Conservation (phyloP, 2,888 invertebrate genomes). For the Vesta saturnalis region DNA sequence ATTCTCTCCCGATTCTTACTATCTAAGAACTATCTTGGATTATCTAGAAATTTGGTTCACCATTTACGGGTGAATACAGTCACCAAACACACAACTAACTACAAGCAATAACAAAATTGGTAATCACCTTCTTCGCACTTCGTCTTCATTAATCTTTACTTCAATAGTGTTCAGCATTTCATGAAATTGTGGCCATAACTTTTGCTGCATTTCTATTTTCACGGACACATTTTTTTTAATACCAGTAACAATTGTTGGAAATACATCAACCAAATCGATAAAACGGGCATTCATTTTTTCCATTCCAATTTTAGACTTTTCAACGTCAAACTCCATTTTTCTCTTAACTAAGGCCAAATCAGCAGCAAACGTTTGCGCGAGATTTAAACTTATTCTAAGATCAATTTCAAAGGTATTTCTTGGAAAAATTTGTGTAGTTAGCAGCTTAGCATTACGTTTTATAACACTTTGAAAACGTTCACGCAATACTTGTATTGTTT, state of each 20-base stretch:
- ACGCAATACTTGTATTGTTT: slow-evolving; percentile 55
- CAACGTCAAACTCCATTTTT: slow-evolving; percentile 75
- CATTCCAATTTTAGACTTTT: slow-evolving; percentile 71
- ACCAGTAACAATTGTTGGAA: slow-evolving; percentile 69
- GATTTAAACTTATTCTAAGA: slow-evolving; percentile 70
- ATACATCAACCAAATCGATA: slow-evolving; percentile 72
- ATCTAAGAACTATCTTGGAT: too few relatives aligned
- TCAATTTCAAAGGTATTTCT: slow-evolving; percentile 75
- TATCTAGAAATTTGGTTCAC: too few relatives aligned
- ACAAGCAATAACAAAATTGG: too few relatives aligned
- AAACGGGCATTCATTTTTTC: slow-evolving; percentile 70
- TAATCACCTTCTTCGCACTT: slow-evolving; percentile 66
- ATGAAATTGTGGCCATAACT: slow-evolving; percentile 68
- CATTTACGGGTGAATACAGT: too few relatives aligned
- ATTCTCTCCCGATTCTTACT: too few relatives aligned
- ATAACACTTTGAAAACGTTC: slow-evolving; percentile 35
- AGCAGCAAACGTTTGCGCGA: slow-evolving; percentile 68
- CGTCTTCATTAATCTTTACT: slow-evolving; percentile 68
- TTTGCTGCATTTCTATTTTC: slow-evolving; percentile 71
- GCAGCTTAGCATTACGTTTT: slow-evolving; percentile 67
- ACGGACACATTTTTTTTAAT: slow-evolving; percentile 64
- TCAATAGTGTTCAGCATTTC: slow-evolving; percentile 68
- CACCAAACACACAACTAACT: too few relatives aligned
- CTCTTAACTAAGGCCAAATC: slow-evolving; percentile 71
- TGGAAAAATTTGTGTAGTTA: slow-evolving; percentile 67